phyloP scores from a whole-genome alignment of 1,140 invertebrate species.

The Popillia japonica region DNA sequence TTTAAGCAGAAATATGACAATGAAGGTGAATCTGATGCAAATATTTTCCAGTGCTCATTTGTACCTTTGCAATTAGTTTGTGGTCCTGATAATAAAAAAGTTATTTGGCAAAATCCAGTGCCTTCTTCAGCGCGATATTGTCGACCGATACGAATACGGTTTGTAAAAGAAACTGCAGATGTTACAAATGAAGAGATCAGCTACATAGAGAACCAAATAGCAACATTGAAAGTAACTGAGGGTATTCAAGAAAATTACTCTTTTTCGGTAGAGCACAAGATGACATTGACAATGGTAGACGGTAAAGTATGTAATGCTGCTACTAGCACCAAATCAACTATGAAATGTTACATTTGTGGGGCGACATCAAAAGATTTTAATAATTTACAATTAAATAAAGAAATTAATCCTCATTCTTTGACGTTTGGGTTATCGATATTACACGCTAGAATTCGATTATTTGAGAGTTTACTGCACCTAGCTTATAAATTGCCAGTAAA shows the following conservation, averaged over 20 bases:
- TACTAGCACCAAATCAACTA: slow-evolving; percentile 56
- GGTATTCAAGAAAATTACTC: slow-evolving; percentile 38
- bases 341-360: slow-evolving; percentile 48
- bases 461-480: slow-evolving; percentile 57
- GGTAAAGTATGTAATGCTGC: slow-evolving; percentile 61
- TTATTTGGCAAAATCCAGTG: slow-evolving; percentile 36
- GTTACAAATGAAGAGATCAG: slow-evolving; percentile 44
- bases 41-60: not conserved
- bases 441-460: slow-evolving; percentile 58
- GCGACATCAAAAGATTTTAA: slow-evolving; percentile 50
- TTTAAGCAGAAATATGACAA: not conserved
- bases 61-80: not conserved
- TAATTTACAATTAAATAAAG: slow-evolving; percentile 44
- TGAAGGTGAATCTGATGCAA: not conserved
- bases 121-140: slow-evolving; percentile 42
- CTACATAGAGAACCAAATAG: slow-evolving; percentile 46
- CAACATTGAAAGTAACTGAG: not conserved
- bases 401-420: slow-evolving; percentile 47
- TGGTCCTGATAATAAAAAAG: slow-evolving; percentile 36
- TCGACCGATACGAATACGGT: slow-evolving; percentile 50
- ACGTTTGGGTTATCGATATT: slow-evolving; percentile 56
- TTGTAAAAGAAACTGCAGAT: slow-evolving; percentile 48
- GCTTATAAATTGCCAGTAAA: slow-evolving; percentile 54
- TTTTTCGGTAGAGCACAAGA: slow-evolving; percentile 44
- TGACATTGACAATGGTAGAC: slow-evolving; percentile 59